Base-by-base conservation (phyloP, 1,140 invertebrate genomes). In the Rhagoletis pomonella region DNA sequence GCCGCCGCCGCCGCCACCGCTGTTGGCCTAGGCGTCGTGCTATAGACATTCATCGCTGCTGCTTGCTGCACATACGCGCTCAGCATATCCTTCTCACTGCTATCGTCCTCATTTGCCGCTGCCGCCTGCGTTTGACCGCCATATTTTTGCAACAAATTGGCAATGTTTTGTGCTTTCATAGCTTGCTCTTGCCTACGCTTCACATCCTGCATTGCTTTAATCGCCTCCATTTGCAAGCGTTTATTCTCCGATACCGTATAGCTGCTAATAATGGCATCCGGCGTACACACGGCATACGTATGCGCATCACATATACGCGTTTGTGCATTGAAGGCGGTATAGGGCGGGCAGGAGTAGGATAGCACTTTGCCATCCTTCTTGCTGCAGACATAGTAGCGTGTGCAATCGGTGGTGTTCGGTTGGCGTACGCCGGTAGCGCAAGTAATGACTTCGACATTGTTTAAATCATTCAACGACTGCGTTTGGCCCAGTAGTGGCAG, bases 311-410 rank as follows among this genome's bases (percentile, higher is more conserved):
- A 95, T 4, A 93, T 91, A 87, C 92, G 91, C 12, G 91, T 93
- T 47, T 92, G 90, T 64, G 90, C 87, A 88, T 94, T 95, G 85
- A 95, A 95, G 0, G 93, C 94, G 0, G 94, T 94, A 19, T 93
- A 92, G 6, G 90, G 89, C 0, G 94, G 94, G 89, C 94, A 95
- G 3, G 91, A 91, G 88, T 94, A 94, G 55, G 93, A 92, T 0
- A 92, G 85, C 0, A 94, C 89, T 67, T 91, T 90, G 39, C 93
- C 92, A 58, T 90, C 92, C 88, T 93, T 92, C 39, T 94, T 93
- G 86, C 93, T 93, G 87, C 94, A 95, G 0, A 92, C 93, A 86
- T 94, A 94, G 87, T 95, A 95, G n/a, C 91, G 94, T 0, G 90
- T 93, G 69, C 94, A 95, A 85, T 94, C 93, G 0, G 94, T 94